Evolutionary conservation across 2,113 vertebrate species (phyloP).

Genomic region (Sakesphorus luctuosus): DNA sequence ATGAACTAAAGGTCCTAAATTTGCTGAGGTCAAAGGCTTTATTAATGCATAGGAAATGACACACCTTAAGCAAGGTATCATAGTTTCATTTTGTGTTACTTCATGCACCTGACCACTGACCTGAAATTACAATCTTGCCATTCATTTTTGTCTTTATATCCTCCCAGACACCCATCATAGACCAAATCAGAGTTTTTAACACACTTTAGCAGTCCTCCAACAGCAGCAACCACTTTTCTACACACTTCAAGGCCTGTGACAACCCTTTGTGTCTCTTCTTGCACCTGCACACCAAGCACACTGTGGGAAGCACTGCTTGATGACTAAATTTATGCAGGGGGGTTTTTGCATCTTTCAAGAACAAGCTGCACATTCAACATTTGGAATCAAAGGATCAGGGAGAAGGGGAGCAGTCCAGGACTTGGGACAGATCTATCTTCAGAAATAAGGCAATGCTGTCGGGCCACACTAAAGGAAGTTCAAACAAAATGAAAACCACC

Average conservation of each 20-base stretch:
- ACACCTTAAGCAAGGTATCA: neutral
- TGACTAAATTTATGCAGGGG: neutral
- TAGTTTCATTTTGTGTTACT: neutral
- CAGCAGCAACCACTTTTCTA: neutral
- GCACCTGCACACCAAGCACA: neutral
- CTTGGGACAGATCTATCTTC: neutral
- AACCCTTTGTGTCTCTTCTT: neutral
- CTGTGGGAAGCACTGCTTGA: neutral
- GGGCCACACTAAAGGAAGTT: neutral
- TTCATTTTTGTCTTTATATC: neutral
- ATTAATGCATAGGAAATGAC: neutral
- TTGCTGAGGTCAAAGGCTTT: neutral
- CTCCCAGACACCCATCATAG: neutral
- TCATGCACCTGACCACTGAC: neutral
- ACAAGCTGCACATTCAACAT: neutral
- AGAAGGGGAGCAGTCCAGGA: neutral
- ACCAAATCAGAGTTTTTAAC: neutral
- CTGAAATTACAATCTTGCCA: neutral
- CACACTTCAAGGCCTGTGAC: neutral
- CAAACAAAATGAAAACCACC: neutral
- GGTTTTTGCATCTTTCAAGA: neutral
- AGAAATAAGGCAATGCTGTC: neutral
- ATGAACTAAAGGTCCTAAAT: neutral
- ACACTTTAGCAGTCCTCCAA: neutral
- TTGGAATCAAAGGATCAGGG: neutral